phyloP scores from a whole-genome alignment of 2,113 vertebrate species.

The Podiceps cristatus region DNA sequence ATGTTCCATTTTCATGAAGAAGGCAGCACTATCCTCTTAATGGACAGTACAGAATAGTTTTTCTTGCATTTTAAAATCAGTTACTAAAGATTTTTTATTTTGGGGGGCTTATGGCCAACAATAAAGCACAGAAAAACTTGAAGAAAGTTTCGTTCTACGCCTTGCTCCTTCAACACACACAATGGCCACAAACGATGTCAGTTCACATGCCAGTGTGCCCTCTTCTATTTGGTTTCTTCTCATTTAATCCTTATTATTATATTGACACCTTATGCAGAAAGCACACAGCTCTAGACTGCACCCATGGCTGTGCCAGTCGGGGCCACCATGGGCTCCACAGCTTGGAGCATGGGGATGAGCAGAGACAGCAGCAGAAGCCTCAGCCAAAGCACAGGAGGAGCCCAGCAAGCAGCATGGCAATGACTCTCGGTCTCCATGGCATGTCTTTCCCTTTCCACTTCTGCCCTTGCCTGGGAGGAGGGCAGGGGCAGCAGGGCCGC shows the following conservation, averaged over 20 bases:
- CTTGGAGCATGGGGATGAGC: fast-evolving
- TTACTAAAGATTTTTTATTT: neutral
- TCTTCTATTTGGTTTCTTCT: neutral
- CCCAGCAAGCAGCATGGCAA: neutral
- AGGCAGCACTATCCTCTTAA: neutral
- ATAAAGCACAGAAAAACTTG: neutral
- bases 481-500: neutral
- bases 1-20: neutral
- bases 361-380: neutral
- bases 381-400: neutral
- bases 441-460: neutral
- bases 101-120: neutral
- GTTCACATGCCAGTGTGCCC: neutral
- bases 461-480: neutral
- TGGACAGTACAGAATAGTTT: neutral
- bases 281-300: neutral
- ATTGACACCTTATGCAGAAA: neutral
- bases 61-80: neutral
- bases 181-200: neutral
- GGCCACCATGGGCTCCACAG: neutral
- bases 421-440: neutral
- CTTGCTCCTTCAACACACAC: neutral
- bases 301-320: fast-evolving
- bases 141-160: neutral
- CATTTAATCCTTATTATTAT: neutral